Conservation (phyloP, 2,797 vertebrate species). For the Sciaenops ocellatus region DNA sequence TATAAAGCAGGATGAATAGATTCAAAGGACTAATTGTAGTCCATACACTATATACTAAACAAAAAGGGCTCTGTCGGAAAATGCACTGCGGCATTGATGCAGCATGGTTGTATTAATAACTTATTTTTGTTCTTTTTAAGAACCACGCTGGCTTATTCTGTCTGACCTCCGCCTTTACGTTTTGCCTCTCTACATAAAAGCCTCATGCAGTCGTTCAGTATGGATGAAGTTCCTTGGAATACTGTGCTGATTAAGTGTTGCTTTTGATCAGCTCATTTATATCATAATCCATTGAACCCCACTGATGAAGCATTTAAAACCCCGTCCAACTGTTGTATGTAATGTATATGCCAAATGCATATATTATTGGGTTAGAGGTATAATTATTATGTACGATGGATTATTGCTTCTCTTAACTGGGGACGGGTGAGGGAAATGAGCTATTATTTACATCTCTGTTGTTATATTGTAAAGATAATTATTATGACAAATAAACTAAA, state of each 20-base stretch:
- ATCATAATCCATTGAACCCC: not conserved
- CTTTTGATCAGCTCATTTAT: not conserved
- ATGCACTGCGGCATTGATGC: not conserved
- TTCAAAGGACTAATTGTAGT: constrained; percentile 33
- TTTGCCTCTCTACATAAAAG: not conserved
- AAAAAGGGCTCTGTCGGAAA: not conserved
- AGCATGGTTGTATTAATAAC: not conserved
- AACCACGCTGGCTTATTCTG: not conserved
- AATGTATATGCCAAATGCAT: no score
- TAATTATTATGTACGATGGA: no score
- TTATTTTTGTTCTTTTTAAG: not conserved
- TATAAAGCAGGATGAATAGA: constrained; percentile 28
- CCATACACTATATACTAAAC: not conserved
- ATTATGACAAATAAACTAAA: no score
- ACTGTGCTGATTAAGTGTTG: not conserved
- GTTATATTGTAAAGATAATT: no score
- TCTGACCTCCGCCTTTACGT: not conserved
- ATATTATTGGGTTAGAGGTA: no score
- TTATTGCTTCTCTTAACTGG: no score
- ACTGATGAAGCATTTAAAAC: not conserved
- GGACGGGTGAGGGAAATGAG: no score
- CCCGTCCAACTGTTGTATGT: no score
- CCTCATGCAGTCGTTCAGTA: not conserved
- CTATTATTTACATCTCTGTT: no score
- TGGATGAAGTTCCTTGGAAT: not conserved